Conservation (phyloP, 2,113 vertebrate species). For the Acrocephalus arundinaceus region DNA sequence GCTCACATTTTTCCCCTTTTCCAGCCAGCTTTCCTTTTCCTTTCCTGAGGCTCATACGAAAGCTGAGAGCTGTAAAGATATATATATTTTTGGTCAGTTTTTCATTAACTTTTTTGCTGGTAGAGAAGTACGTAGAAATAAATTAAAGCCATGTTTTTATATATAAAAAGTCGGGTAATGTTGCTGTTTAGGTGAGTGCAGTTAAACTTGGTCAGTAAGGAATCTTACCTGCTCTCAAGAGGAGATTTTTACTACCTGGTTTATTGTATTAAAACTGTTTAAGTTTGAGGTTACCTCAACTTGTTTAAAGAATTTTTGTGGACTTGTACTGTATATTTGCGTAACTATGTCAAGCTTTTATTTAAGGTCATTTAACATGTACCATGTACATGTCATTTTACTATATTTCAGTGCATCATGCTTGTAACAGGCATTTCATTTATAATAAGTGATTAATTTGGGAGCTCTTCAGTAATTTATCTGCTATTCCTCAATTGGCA, state of each 20-base stretch:
- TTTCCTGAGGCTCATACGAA: constrained; percentile 62
- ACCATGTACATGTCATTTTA: constrained; percentile 85
- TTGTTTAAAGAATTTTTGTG: constrained; percentile 78
- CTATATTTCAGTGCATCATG: constrained; percentile 81
- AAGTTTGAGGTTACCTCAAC: constrained; percentile 82
- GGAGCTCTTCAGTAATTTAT: constrained; percentile 76
- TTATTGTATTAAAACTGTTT: constrained; percentile 79
- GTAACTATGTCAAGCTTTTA: constrained; percentile 79
- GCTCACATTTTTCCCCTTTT: constrained; percentile 20
- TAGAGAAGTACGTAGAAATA: constrained; percentile 78
- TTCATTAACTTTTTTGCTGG: constrained; percentile 76
- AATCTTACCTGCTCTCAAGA: constrained; percentile 69
- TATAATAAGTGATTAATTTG: constrained; percentile 77
- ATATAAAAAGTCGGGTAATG: constrained; percentile 78
- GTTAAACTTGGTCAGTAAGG: constrained; percentile 72
- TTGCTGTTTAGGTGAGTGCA: constrained; percentile 76
- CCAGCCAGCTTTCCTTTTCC: constrained; percentile 55
- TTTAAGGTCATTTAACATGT: constrained; percentile 84
- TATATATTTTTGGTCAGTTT: constrained; percentile 79
- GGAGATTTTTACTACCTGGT: constrained; percentile 75
- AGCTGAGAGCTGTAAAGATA: constrained; percentile 79
- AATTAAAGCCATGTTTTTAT: constrained; percentile 83
- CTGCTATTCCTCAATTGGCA: constrained; percentile 77
- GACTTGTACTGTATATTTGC: constrained; percentile 85
- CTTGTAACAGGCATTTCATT: constrained; percentile 89